Evolutionary conservation across 2,113 vertebrate genomes (phyloP).

Genomic region (Bos taurus): ARS-UCD2.0 NC_037347.1:55332001-55332500

Average conservation of each 20-base stretch:
- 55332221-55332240: not conserved
- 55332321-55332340: not conserved
- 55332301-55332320: not conserved
- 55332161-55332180: not conserved
- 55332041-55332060: not conserved
- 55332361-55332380: not conserved
- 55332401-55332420: not conserved
- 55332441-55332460: not conserved
- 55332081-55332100: not conserved
- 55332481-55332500: not conserved
- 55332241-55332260: not conserved
- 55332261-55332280: not conserved
- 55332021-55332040: not conserved
- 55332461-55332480: not conserved
- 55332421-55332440: not conserved
- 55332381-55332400: not conserved
- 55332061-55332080: not conserved
- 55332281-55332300: not conserved
- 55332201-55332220: rapidly evolving
- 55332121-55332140: not conserved
- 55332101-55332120: not conserved
- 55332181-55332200: not conserved
- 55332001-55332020: not conserved
- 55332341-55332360: not conserved
- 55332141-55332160: not conserved